Conservation (phyloP, 1,140 invertebrate genomes). For the Drosophila trapezifrons region DNA sequence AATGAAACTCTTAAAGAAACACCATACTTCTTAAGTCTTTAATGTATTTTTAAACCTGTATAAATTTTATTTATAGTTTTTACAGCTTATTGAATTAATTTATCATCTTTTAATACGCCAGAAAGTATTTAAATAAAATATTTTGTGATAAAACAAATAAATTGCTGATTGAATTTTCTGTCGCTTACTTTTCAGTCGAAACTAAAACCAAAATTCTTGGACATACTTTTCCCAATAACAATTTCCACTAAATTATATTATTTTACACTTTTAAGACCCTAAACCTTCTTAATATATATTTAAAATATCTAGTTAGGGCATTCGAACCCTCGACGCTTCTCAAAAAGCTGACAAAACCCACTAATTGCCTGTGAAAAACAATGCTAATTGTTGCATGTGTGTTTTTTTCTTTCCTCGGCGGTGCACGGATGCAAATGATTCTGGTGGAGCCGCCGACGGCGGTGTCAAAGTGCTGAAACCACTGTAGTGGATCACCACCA, state of each 20-base stretch:
- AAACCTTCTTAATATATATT: not conserved
- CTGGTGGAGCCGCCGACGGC: not conserved
- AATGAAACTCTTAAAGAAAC: too few species aligned
- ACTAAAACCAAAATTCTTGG: too few species aligned
- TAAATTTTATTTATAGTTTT: too few species aligned
- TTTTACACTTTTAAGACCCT: not conserved
- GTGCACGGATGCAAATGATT: not conserved
- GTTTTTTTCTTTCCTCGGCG: conserved; percentile 1
- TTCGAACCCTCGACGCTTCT: not conserved
- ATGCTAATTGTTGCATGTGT: conserved; percentile 30
- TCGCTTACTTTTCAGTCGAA: too few species aligned
- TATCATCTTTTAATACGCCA: too few species aligned
- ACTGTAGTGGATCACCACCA: conserved; percentile 24
- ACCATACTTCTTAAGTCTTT: not conserved
- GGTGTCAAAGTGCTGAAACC: conserved; percentile 32
- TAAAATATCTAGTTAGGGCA: not conserved
- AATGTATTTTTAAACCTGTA: not conserved
- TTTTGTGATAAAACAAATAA: too few species aligned
- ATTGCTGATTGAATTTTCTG: too few species aligned
- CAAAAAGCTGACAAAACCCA: not conserved
- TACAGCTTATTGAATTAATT: too few species aligned
- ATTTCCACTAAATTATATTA: too few species aligned
- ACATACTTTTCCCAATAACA: too few species aligned
- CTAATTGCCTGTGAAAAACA: conserved; percentile 8
- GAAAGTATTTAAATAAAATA: too few species aligned